A percentile compares a stretch with the other conserved stretches of the same genome.
phyloP scores from a whole-genome alignment of 1,140 invertebrate genomes.

The Augochlora pura region DNA sequence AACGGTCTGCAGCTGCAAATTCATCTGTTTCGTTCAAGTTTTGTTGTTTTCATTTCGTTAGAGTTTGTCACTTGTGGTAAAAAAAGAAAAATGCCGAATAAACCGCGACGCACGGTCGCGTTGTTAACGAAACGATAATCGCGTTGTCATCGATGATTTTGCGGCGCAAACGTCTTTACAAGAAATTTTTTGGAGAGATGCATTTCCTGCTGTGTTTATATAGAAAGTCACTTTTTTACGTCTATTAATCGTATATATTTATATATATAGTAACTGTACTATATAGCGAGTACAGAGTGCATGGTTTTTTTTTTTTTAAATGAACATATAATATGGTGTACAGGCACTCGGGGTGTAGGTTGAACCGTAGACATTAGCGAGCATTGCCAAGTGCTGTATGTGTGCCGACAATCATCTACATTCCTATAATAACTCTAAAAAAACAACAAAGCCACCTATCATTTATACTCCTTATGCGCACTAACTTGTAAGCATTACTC shows the following conservation, averaged over 20 bases:
- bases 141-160: conserved; percentile 10
- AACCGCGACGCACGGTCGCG: not conserved
- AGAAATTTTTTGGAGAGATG: conserved; percentile 32
- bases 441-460: conserved; percentile 62
- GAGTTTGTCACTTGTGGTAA: too few relatives aligned
- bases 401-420: conserved; percentile 81
- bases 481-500: conserved; percentile 67
- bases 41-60: not conserved
- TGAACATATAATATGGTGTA: conserved; percentile 72
- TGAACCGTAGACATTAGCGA: conserved; percentile 74
- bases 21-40: not conserved
- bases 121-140: conserved; percentile 14
- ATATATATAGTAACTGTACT: conserved; percentile 13
- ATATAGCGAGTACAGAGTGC: conserved; percentile 68
- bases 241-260: conserved; percentile 39
- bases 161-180: not conserved
- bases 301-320: conserved; percentile 77
- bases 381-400: conserved; percentile 81
- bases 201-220: conserved; percentile 40
- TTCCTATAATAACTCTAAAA: conserved; percentile 73
- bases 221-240: conserved; percentile 40
- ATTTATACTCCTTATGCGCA: conserved; percentile 68
- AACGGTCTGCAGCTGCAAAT: not conserved
- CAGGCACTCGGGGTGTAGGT: conserved; percentile 75
- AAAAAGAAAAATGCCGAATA: too few relatives aligned